Evolutionary conservation across 2,888 invertebrate species (phyloP).

Genomic region (Eupithecia exiguata): DNA sequence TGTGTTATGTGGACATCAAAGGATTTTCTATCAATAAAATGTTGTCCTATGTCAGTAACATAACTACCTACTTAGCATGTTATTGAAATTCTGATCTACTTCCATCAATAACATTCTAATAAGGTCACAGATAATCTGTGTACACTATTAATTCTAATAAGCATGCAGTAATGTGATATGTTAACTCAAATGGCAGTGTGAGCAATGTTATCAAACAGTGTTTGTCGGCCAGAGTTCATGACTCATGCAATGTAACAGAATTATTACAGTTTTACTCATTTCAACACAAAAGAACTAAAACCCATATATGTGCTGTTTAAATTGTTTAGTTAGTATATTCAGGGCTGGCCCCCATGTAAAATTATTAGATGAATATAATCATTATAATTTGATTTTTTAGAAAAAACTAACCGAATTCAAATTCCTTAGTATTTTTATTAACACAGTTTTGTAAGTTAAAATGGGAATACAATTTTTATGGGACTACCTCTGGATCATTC

Average conservation of each 20-base stretch:
- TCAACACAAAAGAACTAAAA: neutral
- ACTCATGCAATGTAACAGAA: conserved; percentile 26
- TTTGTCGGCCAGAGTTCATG: conserved; percentile 39
- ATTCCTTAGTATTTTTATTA: too few relatives aligned
- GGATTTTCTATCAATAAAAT: neutral
- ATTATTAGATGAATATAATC: neutral
- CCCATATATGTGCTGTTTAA: neutral
- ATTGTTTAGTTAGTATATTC: neutral
- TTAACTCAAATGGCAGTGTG: conserved; percentile 38
- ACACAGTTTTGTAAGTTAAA: too few relatives aligned
- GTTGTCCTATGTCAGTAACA: neutral
- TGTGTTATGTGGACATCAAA: neutral
- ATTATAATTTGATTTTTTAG: too few relatives aligned
- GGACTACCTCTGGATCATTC: too few relatives aligned
- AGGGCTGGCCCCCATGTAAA: neutral
- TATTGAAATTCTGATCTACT: conserved; percentile 3
- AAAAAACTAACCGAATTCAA: too few relatives aligned
- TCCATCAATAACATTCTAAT: conserved; percentile 20
- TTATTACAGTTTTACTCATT: neutral
- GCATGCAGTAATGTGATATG: conserved; percentile 36
- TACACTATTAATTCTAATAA: conserved; percentile 29
- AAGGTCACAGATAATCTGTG: conserved; percentile 32
- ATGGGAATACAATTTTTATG: too few relatives aligned
- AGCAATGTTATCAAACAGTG: conserved; percentile 38
- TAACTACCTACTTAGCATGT: neutral